These are phyloP conservation scores for Lithophane leautieri DNA, from an alignment of 2,888 invertebrate species.

Conservation along the genomic window DNA sequence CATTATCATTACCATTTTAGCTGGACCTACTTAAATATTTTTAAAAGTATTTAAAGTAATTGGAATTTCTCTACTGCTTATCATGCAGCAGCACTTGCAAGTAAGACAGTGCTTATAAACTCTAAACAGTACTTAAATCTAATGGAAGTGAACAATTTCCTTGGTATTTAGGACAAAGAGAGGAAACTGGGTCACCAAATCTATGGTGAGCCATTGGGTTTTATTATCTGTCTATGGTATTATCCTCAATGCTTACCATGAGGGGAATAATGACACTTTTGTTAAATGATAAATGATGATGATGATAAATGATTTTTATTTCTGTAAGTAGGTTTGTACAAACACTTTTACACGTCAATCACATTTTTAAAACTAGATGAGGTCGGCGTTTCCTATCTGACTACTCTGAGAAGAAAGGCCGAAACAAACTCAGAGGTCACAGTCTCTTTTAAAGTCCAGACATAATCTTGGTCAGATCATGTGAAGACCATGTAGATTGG, in stretches of 20 bases:
- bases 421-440: no score
- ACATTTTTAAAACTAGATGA: no score
- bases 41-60: neutral
- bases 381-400: no score
- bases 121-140: conserved; percentile 7
- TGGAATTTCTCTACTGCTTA: neutral
- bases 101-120: neutral
- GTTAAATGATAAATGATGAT: no score
- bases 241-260: neutral
- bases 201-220: conserved; percentile 3
- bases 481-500: no score
- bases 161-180: neutral
- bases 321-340: no score
- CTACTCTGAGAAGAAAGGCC: no score
- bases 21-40: neutral
- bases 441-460: no score
- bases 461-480: no score
- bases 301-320: no score
- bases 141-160: conserved; percentile 7
- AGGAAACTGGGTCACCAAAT: conserved; percentile 37
- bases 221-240: conserved; percentile 8
- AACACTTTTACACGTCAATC: no score
- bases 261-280: conserved; percentile 6
- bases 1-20: neutral
- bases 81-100: neutral